Percentiles rank a stretch among this genome's conserved stretches.
Evolutionary conservation across 2,113 vertebrate genomes (phyloP).

Genomic region (Colistium nudipinnis): DNA sequence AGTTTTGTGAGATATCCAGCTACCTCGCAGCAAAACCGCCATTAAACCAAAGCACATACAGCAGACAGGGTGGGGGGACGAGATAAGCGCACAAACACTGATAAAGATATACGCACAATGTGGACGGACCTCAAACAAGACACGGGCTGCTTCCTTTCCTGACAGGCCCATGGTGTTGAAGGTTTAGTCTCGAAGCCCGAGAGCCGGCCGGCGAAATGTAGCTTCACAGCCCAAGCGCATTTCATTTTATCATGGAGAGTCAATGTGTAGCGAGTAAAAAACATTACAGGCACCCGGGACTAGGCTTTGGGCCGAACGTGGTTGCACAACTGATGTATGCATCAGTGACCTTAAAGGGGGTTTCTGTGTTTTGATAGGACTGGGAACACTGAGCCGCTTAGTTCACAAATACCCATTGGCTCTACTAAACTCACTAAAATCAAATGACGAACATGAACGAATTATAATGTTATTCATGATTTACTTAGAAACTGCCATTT

Average conservation of each 20-base stretch:
- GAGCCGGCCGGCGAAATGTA: not conserved
- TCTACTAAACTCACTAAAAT: too few species aligned
- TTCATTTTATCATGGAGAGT: not conserved
- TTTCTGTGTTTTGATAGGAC: too few species aligned
- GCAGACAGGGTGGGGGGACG: not conserved
- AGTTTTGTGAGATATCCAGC: not conserved
- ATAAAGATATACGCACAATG: constrained; percentile 40
- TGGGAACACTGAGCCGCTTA: too few species aligned
- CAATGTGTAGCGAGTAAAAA: too few species aligned
- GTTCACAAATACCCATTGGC: too few species aligned
- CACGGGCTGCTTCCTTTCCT: constrained; percentile 8
- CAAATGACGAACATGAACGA: too few species aligned
- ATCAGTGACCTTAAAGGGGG: too few species aligned
- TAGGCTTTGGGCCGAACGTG: too few species aligned
- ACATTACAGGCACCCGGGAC: too few species aligned
- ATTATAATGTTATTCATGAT: too few species aligned
- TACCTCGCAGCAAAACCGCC: constrained; percentile 8
- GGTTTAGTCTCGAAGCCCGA: not conserved
- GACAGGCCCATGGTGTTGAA: not conserved
- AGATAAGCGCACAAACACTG: constrained; percentile 31
- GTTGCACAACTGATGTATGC: not conserved
- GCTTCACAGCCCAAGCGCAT: not conserved
- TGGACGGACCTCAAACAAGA: constrained; percentile 30
- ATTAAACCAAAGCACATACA: constrained; percentile 3
- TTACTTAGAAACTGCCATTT: too few species aligned